Evolutionary conservation across 1,140 invertebrate species (phyloP), one percentile per base, ranked within the genome.

Genomic region (Aleiodes sp.): DNA sequence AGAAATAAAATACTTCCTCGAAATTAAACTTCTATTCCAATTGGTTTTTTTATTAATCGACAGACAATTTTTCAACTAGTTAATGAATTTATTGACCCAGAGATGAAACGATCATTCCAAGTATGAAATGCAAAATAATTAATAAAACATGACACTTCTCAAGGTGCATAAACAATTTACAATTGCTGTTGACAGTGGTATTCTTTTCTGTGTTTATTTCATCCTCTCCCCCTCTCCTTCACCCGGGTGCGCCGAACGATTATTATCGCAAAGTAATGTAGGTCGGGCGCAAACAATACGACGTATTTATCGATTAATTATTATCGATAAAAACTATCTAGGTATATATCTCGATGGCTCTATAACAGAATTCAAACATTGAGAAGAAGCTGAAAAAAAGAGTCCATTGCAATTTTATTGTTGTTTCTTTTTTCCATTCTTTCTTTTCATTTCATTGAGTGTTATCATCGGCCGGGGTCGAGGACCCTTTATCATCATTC

Each of bases 241-340:
- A 24, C 60, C 12, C 37, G 69, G 63, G 65, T 65, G 68, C 71
- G 66, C 59, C 73, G 72, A 64, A 46, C 33, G 72, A 77, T 79
- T 31, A 76, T 78, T 80, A 78, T 80, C 77, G 73, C 68, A 72
- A 75, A 79, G 79, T 79, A 80, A 80, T 80, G 76, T 80, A 79
- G 79, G 79, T 80, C 79, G 76, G 73, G 74, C 59, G 75, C 73
- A 76, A 78, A 80, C 76, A 78, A 75, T 76, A 75, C 77, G 72
- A 74, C 70, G 61, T 67, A 57, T 78, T 79, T 79, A 80, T 79
- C 79, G 77, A 75, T 73, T 76, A 78, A 80, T 79, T 76, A 80
- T 80, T 75, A 80, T 80, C 76, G 75, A 78, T 80, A 77, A 76
- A 76, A 80, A 74, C 76, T 59, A 59, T 31, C 28, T 0, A 14